Base-by-base conservation (phyloP, 2,113 vertebrate genomes). In the Protomyctophum bolini region DNA sequence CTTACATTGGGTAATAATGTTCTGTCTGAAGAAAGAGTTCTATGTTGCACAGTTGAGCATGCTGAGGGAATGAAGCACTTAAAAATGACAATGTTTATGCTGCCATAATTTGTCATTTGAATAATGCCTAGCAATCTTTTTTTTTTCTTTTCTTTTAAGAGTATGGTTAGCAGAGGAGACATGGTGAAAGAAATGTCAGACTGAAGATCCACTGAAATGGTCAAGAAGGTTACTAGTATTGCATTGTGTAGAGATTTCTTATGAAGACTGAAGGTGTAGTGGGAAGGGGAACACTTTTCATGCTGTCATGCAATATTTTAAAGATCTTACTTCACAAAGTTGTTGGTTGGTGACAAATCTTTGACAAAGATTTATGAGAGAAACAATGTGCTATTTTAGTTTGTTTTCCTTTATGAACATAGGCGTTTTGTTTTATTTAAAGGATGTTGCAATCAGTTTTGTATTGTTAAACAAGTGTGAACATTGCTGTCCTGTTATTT, bases 21-120 rank as follows among this genome's bases (percentile, higher is more conserved):
- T 55, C 41, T 64, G 57, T 75, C 15, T 11, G 33, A 33, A 10
- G 7, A 15, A 50, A 12, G 51, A 21, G 41, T 65, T 45, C 60
- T 75, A 21, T 67, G 49, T 86, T 80, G 82, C 79, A 84, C 76
- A 84, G 69, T 72, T 63, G 58, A 70, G 82, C 85, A 85, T 83
- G 77, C 81, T 67, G 74, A 82, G 73, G 46, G 62, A 80, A 76
- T 69, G 50, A 79, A 91, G 82, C 87, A 90, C 89, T 87, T 88
- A 77, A 14, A 83, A 66, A 78, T 58, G 72, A 83, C 7, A 50
- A 76, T 80, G 79, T 87, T 73, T 88, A 76, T 83, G 82, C 80
- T 86, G 79, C 76, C 84, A 81, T 81, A 62, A 49, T 60, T 63
- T 77, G 73, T 75, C 63, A 58, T 75, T 77, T 71, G 57, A 78